These are phyloP conservation scores for Cordilura impudica DNA, from an alignment of 2,888 invertebrate genomes.

Conservation along the genomic window DNA sequence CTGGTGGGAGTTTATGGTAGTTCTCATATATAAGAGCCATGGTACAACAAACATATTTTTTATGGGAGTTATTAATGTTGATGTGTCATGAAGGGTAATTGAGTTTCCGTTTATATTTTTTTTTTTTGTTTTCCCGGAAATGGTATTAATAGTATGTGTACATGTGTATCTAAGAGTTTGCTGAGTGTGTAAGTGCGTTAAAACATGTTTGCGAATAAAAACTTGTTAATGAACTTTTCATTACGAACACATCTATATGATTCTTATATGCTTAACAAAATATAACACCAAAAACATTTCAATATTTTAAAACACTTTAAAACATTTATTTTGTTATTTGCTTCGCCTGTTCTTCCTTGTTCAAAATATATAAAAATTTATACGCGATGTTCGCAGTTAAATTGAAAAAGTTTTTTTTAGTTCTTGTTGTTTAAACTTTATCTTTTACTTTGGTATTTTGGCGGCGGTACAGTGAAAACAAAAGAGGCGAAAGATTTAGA, in stretches of 20 bases:
- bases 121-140: background rate
- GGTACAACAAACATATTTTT: background rate
- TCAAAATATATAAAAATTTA: background rate
- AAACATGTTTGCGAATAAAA: background rate
- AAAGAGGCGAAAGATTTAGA: background rate
- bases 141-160: background rate
- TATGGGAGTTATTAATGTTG: background rate
- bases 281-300: background rate
- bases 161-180: too few relatives aligned
- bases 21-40: too few relatives aligned
- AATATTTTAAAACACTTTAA: background rate
- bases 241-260: background rate
- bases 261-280: background rate
- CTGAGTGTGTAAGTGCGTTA: background rate
- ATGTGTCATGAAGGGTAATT: conserved; percentile 34
- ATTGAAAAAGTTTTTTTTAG: conserved; percentile 52
- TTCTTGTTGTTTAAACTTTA: conserved; percentile 38
- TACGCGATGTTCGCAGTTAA: conserved; percentile 45
- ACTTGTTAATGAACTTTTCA: conserved; percentile 43
- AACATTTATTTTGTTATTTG: background rate
- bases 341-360: background rate
- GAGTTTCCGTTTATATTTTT: conserved; percentile 2
- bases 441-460: conserved; percentile 12
- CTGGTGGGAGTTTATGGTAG: too few relatives aligned
- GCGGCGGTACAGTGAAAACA: background rate